Evolutionary conservation across 2,888 invertebrate species (phyloP), one percentile per base, ranked within the genome.

Genomic region (Drosophila merina): DNA sequence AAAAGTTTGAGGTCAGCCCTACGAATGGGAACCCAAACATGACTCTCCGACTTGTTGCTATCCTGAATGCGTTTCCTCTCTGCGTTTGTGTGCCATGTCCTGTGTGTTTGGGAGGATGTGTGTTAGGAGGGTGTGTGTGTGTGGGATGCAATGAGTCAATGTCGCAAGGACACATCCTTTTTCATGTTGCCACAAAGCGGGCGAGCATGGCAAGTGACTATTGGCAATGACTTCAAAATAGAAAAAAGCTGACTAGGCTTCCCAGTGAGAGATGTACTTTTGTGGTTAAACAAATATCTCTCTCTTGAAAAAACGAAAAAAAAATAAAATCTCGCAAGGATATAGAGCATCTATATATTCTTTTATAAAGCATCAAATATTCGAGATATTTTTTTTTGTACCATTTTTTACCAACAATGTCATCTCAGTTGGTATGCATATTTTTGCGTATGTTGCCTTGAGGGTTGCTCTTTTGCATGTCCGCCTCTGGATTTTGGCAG

Each of bases 121-220:
- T 6, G 38, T 38, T 14, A 14, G 14, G 1, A 14, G 14, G 14
- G 26, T 52, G 57, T 55, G 36, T 28, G 52, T 52, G 57, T 55
- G 36, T 28, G 52, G 47, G 26, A 31, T 60, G 80, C 75, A 73
- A 81, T 83, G 80, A 84, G 78, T 81, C 84, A 86, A 82, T 67
- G 85, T 82, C 86, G 64, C 69, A 63, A 60, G 68, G 75, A 70
- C 73, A 74, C 83, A 82, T 72, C 84, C 84, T 77, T 82, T 84
- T 84, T 64, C 84, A 82, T 84, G 84, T 84, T 57, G 49, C 55
- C 66, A n/a, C 36, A 36, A 36, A 36, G 6, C 36, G 36, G 40
- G 45, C 60, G 44, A 50, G 14, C n/a, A 26, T 14, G 42, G 12
- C 31, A 36, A 44, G 28, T 55, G 38, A 55, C 49, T 73, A 30